Conservation (phyloP, 2,888 invertebrate genomes). For the Rhagonycha fulva region DNA sequence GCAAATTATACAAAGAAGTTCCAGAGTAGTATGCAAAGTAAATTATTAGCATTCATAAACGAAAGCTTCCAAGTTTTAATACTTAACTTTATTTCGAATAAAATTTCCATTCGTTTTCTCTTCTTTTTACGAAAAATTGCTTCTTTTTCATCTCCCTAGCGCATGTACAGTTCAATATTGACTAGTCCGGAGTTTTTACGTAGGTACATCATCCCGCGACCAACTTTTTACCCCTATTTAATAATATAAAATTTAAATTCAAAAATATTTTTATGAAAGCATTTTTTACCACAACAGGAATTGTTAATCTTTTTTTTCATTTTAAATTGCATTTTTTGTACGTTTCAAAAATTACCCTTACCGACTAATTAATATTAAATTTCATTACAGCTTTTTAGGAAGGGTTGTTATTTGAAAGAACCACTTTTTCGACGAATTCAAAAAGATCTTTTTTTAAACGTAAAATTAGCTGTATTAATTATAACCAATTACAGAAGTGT, state of each 20-base stretch:
- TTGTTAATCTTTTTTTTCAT: neutral
- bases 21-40: constrained; percentile 52
- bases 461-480: neutral
- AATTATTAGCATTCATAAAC: constrained; percentile 57
- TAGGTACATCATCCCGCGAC: constrained; percentile 1
- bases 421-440: neutral
- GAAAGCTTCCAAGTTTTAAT: constrained; percentile 53
- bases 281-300: neutral
- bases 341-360: neutral
- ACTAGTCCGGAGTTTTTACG: constrained; percentile 39
- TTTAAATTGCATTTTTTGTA: neutral
- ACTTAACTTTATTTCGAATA: constrained; percentile 54
- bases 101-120: constrained; percentile 55
- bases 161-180: constrained; percentile 50
- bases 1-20: constrained; percentile 50
- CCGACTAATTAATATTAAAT: neutral
- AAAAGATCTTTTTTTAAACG: neutral
- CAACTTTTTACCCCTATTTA: constrained; percentile 2
- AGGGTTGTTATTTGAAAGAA: neutral
- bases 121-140: constrained; percentile 50
- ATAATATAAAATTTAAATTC: constrained; percentile 1
- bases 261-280: neutral
- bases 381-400: neutral
- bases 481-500: neutral
- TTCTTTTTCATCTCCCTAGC: constrained; percentile 47